Evolutionary conservation across 2,888 invertebrate species (phyloP).

Genomic region (Gari tellinella): DNA sequence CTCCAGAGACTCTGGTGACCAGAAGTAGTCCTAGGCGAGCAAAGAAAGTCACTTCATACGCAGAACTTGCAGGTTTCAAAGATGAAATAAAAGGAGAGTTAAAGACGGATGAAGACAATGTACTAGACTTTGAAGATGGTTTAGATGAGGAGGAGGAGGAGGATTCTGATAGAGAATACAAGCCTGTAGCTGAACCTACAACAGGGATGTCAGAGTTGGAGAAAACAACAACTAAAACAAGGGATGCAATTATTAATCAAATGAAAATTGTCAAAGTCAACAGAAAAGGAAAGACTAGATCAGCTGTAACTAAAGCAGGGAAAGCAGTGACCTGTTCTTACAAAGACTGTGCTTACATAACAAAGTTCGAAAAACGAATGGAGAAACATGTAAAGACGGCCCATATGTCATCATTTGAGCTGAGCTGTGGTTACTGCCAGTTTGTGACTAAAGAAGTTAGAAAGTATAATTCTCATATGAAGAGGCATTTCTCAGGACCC

Average conservation of each 20-base stretch:
- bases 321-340: conserved; percentile 48
- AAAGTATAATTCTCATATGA: conserved; percentile 88
- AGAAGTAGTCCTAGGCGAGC: too few species aligned
- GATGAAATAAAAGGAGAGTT: conserved; percentile 14
- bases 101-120: conserved; percentile 17
- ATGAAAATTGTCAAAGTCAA: neutral
- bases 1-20: too few species aligned
- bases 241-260: conserved; percentile 5
- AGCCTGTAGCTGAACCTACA: neutral
- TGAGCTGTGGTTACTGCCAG: conserved; percentile 87
- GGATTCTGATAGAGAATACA: conserved; percentile 19
- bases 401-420: conserved; percentile 63
- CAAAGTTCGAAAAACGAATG: conserved; percentile 50
- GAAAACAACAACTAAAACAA: conserved; percentile 8
- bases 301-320: neutral
- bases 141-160: conserved; percentile 30
- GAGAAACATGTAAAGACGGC: conserved; percentile 67
- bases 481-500: conserved; percentile 87
- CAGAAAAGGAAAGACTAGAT: conserved; percentile 10
- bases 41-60: too few species aligned
- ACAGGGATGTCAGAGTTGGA: neutral
- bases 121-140: conserved; percentile 10
- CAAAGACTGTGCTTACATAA: conserved; percentile 65
- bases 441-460: conserved; percentile 88
- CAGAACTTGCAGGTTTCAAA: too few species aligned